Percentiles rank a stretch among this genome's conserved stretches.
phyloP scores from a whole-genome alignment of 2,888 invertebrate species.

The Melanargia galathea region DNA sequence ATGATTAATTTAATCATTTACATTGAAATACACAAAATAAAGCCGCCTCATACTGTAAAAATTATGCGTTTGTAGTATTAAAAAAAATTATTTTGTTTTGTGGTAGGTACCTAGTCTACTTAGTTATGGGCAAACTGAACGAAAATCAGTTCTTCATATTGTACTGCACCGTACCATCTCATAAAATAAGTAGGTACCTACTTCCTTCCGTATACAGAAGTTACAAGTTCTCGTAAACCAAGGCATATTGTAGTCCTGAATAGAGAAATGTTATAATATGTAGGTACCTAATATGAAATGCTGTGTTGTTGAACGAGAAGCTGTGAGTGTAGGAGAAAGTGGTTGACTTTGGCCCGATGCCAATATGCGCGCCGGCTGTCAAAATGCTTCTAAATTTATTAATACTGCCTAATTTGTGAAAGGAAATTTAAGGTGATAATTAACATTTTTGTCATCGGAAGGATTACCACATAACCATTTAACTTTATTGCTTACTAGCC shows the following conservation, averaged over 20 bases:
- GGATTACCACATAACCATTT: constrained; percentile 61
- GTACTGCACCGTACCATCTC: constrained; percentile 44
- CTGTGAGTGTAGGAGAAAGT: constrained; percentile 66
- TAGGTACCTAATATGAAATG: no score
- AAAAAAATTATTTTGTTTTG: no score
- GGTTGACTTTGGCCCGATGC: constrained; percentile 63
- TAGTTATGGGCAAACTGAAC: no score
- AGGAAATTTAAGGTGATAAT: constrained; percentile 69
- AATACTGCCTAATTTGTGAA: constrained; percentile 69
- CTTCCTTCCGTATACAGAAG: constrained; percentile 62
- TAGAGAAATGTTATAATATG: constrained; percentile 41
- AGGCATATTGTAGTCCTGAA: constrained; percentile 60
- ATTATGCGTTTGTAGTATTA: neutral
- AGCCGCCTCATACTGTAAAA: no score
- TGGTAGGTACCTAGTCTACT: no score
- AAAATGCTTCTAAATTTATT: constrained; percentile 68
- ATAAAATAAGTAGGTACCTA: constrained; percentile 71
- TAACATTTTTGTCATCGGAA: constrained; percentile 72
- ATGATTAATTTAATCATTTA: constrained; percentile 41
- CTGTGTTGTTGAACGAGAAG: constrained; percentile 59
- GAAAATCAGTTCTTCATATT: no score
- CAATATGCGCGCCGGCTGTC: constrained; percentile 57
- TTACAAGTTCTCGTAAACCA: constrained; percentile 72
- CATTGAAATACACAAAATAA: constrained; percentile 48
- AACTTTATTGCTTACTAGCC: constrained; percentile 53